Evolutionary conservation across 2,113 vertebrate genomes (phyloP), one percentile per base, ranked within the genome.

Genomic region (Chionomys nivalis): DNA sequence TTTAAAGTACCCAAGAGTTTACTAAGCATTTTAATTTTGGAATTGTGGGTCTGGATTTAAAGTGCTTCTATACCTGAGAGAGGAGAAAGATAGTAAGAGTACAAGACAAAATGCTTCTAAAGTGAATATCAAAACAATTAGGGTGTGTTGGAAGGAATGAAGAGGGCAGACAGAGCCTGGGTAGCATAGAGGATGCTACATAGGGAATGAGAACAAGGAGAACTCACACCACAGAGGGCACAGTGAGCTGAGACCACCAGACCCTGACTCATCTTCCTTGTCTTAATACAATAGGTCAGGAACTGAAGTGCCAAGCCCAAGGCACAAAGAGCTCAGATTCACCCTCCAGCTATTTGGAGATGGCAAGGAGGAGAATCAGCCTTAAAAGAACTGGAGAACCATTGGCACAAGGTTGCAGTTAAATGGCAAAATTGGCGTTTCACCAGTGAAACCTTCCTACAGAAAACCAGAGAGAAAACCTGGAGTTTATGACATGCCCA

Each of bases 261-360:
- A 42, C 10, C 10, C 17, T 10, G 7, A 61, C n/a, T 47, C 52
- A n/a, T 21, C 47, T 39, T 83, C 55, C 89, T 61, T 36, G 79
- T 92, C 88, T 93, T 92, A 78, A 96, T n/a, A 44, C 87, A 87
- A 72, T 55, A 65, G 12, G 47, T n/a, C 26, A 77, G 81, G 87
- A 92, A 96, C 47, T 4, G 19, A 87, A 90, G 87, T 9, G 11
- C 55, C 78, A n/a, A 3, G 5, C 36, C 31, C 39, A 83, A 39
- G 76, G 72, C 66, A 76, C 31, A 65, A 19, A 70, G 70, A 89
- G 93, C 42, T 91, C 66, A 68, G 73, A 91, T 9, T 49, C 55
- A 28, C 72, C 52, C 47, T 47, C 66, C 1, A 2, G 3, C 70
- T 47, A 58, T 44, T 58, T 10, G 24, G 49, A 19, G 28, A 47